These are phyloP conservation scores for Nansenia antarctica DNA, from an alignment of 2,113 vertebrate genomes.

Conservation along the genomic window DNA sequence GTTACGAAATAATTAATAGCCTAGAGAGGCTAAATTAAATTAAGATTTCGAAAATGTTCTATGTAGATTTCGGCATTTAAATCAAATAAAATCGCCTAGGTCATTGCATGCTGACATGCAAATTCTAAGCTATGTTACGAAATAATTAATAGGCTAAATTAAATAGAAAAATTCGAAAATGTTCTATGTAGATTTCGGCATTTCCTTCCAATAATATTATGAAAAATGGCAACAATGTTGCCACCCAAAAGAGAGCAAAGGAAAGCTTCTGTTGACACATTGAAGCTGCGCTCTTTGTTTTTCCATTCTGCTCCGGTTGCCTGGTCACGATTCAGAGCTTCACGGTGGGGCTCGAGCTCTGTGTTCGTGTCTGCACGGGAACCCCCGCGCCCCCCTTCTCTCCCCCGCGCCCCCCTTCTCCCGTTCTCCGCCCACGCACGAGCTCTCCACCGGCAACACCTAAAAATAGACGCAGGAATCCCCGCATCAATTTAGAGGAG, in stretches of 20 bases:
- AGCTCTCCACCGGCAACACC: constrained; percentile 63
- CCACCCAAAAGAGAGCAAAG: neutral
- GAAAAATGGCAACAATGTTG: neutral
- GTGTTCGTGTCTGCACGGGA: constrained; percentile 64
- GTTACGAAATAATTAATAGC: no score
- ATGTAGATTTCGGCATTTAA: no score
- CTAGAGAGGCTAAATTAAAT: no score
- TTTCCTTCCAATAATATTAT: no score
- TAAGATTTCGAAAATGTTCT: no score
- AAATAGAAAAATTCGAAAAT: no score
- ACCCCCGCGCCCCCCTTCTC: constrained; percentile 44
- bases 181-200: neutral
- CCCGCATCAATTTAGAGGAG: constrained; percentile 72
- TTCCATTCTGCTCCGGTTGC: constrained; percentile 45
- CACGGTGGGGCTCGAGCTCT: constrained; percentile 41
- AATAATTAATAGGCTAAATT: no score
- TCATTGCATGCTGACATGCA: no score
- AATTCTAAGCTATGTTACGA: no score
- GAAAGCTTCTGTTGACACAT: neutral
- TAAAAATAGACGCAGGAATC: constrained; percentile 79
- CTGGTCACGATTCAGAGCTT: constrained; percentile 73
- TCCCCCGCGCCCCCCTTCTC: constrained; percentile 11
- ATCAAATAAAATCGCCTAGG: no score
- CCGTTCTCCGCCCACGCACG: constrained; percentile 50
- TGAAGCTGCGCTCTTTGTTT: neutral